Conservation (phyloP, 2,113 vertebrate genomes). For the Cromileptes altivelis region DNA sequence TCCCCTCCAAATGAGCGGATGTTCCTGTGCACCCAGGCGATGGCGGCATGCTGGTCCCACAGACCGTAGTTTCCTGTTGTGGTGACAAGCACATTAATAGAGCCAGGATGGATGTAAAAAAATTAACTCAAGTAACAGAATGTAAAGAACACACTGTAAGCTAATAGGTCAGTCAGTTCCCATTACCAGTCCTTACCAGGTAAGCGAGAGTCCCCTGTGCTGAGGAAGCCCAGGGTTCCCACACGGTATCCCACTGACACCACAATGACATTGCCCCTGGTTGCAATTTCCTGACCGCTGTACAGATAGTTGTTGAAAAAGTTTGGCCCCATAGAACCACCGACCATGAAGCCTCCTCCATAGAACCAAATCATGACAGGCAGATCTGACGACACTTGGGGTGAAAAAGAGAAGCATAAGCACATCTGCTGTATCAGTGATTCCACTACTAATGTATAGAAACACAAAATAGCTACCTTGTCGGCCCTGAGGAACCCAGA, state of each 20-base stretch:
- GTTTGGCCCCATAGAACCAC: constrained; percentile 28
- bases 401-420: background rate
- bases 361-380: constrained; percentile 42
- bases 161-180: background rate
- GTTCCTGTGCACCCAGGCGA: constrained; percentile 96
- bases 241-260: constrained; percentile 38
- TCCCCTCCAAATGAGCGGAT: constrained; percentile 93
- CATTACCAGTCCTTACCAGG: constrained; percentile 14
- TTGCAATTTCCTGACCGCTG: constrained; percentile 38
- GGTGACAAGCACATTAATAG: background rate
- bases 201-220: constrained; percentile 35
- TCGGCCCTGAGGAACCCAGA: constrained; percentile 90
- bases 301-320: constrained; percentile 38
- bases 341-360: constrained; percentile 31
- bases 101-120: background rate
- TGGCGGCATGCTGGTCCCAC: constrained; percentile 96
- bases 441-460: background rate
- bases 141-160: background rate
- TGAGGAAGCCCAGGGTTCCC: constrained; percentile 46
- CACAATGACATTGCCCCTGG: constrained; percentile 27
- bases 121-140: background rate
- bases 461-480: constrained; percentile 60
- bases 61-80: constrained; percentile 92
- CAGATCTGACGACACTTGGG: constrained; percentile 26
- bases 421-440: background rate